These are phyloP conservation scores for Drosophila jambulina DNA, from an alignment of 1,140 invertebrate genomes.

Conservation along the genomic window DNA sequence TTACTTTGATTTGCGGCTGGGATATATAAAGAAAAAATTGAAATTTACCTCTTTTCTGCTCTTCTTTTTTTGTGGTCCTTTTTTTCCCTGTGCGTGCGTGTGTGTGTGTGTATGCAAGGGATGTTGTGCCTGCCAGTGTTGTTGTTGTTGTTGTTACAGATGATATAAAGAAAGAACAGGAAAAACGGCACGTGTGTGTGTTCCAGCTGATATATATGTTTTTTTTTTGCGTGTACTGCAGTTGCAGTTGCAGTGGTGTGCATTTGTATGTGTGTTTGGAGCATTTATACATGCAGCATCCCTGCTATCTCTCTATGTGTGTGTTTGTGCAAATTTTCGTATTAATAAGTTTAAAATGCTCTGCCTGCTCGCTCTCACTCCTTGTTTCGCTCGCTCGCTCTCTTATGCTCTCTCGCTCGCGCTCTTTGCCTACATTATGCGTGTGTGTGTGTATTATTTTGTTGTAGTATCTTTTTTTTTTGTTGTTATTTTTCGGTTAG, in stretches of 20 bases:
- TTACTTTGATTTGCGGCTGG: constrained; percentile 16
- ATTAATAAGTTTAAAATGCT: constrained; percentile 46
- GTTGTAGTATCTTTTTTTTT: constrained; percentile 33
- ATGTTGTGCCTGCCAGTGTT: constrained; percentile 28
- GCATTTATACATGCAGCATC: constrained; percentile 27
- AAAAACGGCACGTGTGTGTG: constrained; percentile 30
- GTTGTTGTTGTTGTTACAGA: constrained; percentile 29
- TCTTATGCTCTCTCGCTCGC: constrained; percentile 4
- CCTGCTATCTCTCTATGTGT: constrained; percentile 5
- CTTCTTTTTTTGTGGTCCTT: constrained; percentile 17
- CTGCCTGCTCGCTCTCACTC: constrained; percentile 5
- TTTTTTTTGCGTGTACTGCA: constrained; percentile 30
- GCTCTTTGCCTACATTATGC: constrained; percentile 23
- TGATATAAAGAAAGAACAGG: constrained; percentile 30
- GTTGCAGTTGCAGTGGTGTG: constrained; percentile 7
- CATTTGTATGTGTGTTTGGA: constrained; percentile 11
- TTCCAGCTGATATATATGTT: constrained; percentile 23
- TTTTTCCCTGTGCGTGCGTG: constrained; percentile 12
- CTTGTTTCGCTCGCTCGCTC: not conserved
- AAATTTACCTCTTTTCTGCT: constrained; percentile 30
- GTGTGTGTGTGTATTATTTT: constrained; percentile 35
- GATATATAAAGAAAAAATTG: not conserved
- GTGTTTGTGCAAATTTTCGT: constrained; percentile 25
- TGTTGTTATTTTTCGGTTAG: constrained; percentile 21
- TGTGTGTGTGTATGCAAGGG: constrained; percentile 45